Percentiles rank a stretch among this genome's conserved stretches.
Conservation (phyloP, 2,888 invertebrate genomes). For the Tromatobia lineatoria region DNA sequence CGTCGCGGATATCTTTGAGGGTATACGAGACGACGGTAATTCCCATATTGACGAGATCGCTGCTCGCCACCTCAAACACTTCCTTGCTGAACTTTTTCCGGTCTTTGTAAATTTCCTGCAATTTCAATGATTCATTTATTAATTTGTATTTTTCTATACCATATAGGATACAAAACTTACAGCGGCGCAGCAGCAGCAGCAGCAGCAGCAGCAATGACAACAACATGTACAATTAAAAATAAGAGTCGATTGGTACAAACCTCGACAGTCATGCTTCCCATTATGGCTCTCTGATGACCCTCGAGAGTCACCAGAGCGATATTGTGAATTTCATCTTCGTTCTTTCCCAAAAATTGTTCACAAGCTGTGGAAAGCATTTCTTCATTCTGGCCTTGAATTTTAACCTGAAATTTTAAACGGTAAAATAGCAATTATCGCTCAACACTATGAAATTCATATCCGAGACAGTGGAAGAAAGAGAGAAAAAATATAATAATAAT, state of each 20-base stretch:
- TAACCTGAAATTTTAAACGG: constrained; percentile 87
- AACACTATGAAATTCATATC: background rate
- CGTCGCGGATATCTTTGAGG: constrained; percentile 96
- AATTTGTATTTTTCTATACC: constrained; percentile 15
- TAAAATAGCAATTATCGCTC: background rate
- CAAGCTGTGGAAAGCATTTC: constrained; percentile 96
- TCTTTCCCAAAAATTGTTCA: constrained; percentile 97
- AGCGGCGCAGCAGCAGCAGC: too few species aligned
- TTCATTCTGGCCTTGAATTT: constrained; percentile 95
- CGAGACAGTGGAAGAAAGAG: constrained; percentile 25
- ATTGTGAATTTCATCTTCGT: constrained; percentile 94
- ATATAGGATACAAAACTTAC: too few species aligned
- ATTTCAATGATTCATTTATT: constrained; percentile 30
- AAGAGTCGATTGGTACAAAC: constrained; percentile 75
- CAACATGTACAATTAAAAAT: too few species aligned
- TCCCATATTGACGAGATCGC: constrained; percentile 98
- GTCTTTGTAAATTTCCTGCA: constrained; percentile 96
- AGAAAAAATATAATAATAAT: constrained; percentile 13
- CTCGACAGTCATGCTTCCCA: constrained; percentile 99
- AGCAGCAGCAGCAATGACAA: too few species aligned
- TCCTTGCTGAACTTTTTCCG: constrained; percentile 98
- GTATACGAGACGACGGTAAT: constrained; percentile 98
- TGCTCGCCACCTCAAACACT: constrained; percentile 97
- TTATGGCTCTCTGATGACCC: constrained; percentile 97
- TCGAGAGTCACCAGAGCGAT: constrained; percentile 96